A percentile compares a stretch with the other conserved stretches of the same genome.
phyloP scores from a whole-genome alignment of 2,888 invertebrate species.

The Zygaena filipendulae region DNA sequence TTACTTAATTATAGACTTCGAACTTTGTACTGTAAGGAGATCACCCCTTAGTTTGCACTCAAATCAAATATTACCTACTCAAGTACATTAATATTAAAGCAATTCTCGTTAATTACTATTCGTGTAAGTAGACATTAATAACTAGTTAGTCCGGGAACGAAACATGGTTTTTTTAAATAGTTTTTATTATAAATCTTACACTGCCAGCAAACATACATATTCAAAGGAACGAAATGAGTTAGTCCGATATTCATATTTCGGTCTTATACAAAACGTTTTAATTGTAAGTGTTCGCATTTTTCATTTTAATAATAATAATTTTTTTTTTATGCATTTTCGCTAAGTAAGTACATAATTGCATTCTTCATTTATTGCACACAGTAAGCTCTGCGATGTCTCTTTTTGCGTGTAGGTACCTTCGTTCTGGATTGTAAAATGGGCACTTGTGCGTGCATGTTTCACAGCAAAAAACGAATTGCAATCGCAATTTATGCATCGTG shows the following conservation, averaged over 20 bases:
- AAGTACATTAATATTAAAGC: slow-evolving; percentile 54
- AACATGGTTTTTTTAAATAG: slow-evolving; percentile 34
- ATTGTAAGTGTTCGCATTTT: slow-evolving; percentile 59
- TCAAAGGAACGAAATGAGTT: slow-evolving; percentile 49
- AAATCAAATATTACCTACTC: slow-evolving; percentile 46
- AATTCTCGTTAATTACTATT: slow-evolving; percentile 63
- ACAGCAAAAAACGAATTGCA: too few species aligned
- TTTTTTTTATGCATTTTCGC: slow-evolving; percentile 19
- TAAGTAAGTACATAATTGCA: slow-evolving; percentile 20
- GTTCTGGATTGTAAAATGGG: too few species aligned
- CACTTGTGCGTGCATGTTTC: too few species aligned
- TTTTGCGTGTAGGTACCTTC: slow-evolving; percentile 11
- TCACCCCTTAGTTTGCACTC: slow-evolving; percentile 62
- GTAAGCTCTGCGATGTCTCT: slow-evolving; percentile 43
- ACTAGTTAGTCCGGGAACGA: slow-evolving; percentile 25
- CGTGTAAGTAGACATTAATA: slow-evolving; percentile 55
- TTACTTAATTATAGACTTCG: slow-evolving; percentile 51
- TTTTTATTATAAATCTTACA: slow-evolving; percentile 50
- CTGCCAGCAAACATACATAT: slow-evolving; percentile 58
- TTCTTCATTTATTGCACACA: slow-evolving; percentile 22
- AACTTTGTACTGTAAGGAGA: slow-evolving; percentile 58
- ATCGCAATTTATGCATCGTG: slow-evolving; percentile 16
- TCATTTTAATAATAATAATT: slow-evolving; percentile 32
- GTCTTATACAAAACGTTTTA: slow-evolving; percentile 55
- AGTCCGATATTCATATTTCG: slow-evolving; percentile 64